Evolutionary conservation across 2,888 invertebrate species (phyloP).

Genomic region (Plebejus argus): DNA sequence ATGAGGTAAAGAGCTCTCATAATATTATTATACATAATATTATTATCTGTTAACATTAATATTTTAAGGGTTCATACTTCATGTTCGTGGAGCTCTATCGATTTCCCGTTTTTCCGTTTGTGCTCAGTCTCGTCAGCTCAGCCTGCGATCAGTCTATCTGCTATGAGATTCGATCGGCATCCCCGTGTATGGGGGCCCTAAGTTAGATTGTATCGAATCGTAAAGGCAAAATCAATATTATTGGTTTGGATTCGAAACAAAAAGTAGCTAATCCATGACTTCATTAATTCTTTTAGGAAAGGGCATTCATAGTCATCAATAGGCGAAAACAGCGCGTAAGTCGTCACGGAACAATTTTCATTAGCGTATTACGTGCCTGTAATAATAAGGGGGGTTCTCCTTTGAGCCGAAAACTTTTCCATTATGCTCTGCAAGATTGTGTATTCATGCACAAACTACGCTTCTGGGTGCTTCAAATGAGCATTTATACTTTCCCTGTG

Average conservation of each 20-base stretch:
- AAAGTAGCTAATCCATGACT: neutral
- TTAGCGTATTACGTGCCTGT: conserved; percentile 72
- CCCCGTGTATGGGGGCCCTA: too few species aligned
- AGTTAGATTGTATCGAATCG: too few species aligned
- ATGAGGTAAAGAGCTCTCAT: too few species aligned
- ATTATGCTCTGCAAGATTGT: conserved; percentile 56
- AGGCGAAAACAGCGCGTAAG: conserved; percentile 55
- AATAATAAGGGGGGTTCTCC: conserved; percentile 61
- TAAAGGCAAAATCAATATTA: too few species aligned
- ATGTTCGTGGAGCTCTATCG: too few species aligned
- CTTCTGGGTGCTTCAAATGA: conserved; percentile 35
- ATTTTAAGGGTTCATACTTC: too few species aligned
- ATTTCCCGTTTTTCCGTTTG: too few species aligned
- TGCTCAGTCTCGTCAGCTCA: too few species aligned
- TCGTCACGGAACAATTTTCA: conserved; percentile 75
- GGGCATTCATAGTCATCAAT: neutral
- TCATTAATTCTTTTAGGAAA: neutral
- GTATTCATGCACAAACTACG: conserved; percentile 51
- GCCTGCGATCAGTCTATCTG: too few species aligned
- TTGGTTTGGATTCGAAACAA: neutral
- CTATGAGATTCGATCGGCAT: too few species aligned
- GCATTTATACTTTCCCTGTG: conserved; percentile 23
- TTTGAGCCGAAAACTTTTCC: conserved; percentile 59
- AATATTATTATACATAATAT: too few species aligned
- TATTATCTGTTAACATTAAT: too few species aligned